Conservation (phyloP, 2,113 vertebrate genomes). For the Chitala chitala region DNA sequence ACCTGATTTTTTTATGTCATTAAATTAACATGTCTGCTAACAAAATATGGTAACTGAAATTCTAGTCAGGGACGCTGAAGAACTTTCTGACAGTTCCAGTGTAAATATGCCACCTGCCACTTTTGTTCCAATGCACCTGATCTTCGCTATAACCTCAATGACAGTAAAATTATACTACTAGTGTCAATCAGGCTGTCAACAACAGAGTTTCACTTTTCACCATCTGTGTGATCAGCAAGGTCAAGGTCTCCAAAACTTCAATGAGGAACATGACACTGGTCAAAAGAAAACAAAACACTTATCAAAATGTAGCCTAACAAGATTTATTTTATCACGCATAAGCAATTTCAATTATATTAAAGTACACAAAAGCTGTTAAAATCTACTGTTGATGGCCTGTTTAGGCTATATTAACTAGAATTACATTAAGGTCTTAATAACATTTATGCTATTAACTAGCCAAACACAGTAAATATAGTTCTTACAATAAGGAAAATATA, state of each 20-base stretch:
- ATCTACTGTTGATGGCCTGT: neutral
- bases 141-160: no score
- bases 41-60: no score
- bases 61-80: no score
- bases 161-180: no score
- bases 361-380: neutral
- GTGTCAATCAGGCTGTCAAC: no score
- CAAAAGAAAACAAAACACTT: neutral
- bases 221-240: no score
- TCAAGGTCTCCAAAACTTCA: neutral
- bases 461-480: conserved; percentile 20
- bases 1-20: no score
- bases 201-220: no score
- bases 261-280: neutral
- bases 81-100: no score
- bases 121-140: no score
- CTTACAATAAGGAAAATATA: neutral
- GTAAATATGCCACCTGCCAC: no score
- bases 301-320: conserved; percentile 5
- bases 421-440: conserved; percentile 22
- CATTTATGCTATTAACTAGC: conserved; percentile 8
- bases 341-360: neutral
- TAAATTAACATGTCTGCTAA: no score
- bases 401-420: conserved; percentile 25
- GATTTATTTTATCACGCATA: conserved; percentile 20